These are phyloP conservation scores for Tragopan temminckii DNA, from an alignment of 2,797 vertebrate genomes.

Conservation along the genomic window DNA sequence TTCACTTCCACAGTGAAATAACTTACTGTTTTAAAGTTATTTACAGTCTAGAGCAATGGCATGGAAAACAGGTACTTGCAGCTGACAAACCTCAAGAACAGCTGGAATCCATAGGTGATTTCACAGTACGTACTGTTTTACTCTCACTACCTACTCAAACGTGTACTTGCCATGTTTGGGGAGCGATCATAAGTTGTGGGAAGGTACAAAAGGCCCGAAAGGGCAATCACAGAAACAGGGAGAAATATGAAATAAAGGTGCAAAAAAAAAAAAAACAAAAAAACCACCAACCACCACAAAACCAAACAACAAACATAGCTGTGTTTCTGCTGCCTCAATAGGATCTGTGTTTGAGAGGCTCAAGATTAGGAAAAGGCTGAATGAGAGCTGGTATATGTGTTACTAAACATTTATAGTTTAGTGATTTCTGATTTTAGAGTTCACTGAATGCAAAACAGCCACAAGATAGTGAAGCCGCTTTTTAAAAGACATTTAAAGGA, in stretches of 20 bases:
- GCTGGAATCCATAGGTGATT: background rate
- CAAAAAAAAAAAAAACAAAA: no score
- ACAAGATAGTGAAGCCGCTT: background rate
- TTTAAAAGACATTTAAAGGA: background rate
- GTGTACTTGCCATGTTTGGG: no score
- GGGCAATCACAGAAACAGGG: no score
- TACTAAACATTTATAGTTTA: background rate
- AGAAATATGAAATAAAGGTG: no score
- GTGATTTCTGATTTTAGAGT: background rate
- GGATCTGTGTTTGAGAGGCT: background rate
- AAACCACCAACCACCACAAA: no score
- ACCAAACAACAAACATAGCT: background rate
- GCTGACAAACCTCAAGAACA: background rate
- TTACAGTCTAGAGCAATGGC: background rate
- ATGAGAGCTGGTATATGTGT: no score
- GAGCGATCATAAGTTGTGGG: no score
- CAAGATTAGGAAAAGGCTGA: no score
- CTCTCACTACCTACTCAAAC: background rate
- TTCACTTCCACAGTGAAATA: background rate
- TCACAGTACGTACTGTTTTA: accelerated
- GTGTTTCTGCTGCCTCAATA: background rate
- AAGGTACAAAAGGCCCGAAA: no score
- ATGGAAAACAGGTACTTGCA: background rate
- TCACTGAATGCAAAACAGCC: background rate
- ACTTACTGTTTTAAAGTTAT: background rate